Conservation (phyloP, 1,140 invertebrate species). For the Lethrus apterus region DNA sequence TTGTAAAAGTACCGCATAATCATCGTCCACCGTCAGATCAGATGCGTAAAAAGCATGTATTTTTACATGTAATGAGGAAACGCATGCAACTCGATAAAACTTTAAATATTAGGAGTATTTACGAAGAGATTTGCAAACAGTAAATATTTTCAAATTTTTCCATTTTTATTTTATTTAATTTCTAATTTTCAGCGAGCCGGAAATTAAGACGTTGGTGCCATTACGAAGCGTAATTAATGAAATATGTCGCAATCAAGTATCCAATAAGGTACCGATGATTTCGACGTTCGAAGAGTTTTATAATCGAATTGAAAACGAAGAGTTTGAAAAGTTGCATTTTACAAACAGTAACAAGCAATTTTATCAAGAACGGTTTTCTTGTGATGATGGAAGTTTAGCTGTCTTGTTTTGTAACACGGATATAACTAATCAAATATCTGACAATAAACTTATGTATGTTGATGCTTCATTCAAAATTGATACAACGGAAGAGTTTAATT, state of each 20-base stretch:
- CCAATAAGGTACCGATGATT: constrained; percentile 18
- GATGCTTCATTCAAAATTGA: constrained; percentile 34
- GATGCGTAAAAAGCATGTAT: constrained; percentile 30
- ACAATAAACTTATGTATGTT: constrained; percentile 33
- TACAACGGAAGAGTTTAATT: constrained; percentile 26
- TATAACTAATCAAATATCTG: constrained; percentile 23
- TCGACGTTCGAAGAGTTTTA: constrained; percentile 30
- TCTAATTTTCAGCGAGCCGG: constrained; percentile 27
- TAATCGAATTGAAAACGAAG: constrained; percentile 29
- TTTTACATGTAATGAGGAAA: constrained; percentile 29
- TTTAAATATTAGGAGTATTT: constrained; percentile 29
- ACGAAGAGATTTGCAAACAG: constrained; percentile 30
- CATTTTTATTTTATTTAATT: constrained; percentile 5
- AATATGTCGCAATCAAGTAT: constrained; percentile 28
- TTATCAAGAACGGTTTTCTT: constrained; percentile 30
- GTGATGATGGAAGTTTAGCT: constrained; percentile 28
- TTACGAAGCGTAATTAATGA: constrained; percentile 29
- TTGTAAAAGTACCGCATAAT: constrained; percentile 25
- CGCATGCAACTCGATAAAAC: constrained; percentile 31
- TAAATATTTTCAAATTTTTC: constrained; percentile 17
- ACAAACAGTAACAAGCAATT: constrained; percentile 29
- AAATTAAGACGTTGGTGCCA: constrained; percentile 26
- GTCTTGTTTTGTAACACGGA: constrained; percentile 29
- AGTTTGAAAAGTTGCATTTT: constrained; percentile 30
- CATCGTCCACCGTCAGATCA: constrained; percentile 20